Conservation (phyloP, 2,888 invertebrate genomes). For the Acanthosepion pharaonis region DNA sequence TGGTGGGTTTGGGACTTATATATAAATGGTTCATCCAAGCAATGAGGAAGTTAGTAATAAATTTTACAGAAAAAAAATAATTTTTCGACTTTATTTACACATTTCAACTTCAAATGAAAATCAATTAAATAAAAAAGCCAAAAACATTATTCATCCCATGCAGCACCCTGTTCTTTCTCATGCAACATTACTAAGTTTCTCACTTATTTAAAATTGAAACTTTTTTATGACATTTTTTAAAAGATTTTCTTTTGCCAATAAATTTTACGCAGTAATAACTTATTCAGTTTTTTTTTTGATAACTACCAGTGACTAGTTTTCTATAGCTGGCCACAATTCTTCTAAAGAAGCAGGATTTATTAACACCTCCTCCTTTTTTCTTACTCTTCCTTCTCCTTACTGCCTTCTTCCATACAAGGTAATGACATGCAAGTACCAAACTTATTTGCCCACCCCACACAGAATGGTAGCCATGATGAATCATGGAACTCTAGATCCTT, state of each 20-base stretch:
- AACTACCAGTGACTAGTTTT: neutral
- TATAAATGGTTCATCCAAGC: neutral
- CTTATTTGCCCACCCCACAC: neutral
- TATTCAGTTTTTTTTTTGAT: neutral
- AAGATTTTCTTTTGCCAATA: neutral
- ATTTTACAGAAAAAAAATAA: neutral
- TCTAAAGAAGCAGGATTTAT: neutral
- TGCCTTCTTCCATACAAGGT: slow-evolving; percentile 33
- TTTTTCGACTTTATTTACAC: neutral
- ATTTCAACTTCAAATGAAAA: neutral
- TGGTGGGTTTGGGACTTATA: neutral
- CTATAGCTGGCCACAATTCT: neutral
- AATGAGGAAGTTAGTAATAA: neutral
- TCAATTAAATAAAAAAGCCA: neutral
- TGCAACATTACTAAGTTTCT: neutral
- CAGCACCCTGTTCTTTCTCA: no score
- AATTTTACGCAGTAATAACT: neutral
- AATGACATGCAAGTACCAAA: slow-evolving; percentile 33
- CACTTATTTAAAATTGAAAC: neutral
- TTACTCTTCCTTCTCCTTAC: neutral
- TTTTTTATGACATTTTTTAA: neutral
- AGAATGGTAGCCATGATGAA: neutral
- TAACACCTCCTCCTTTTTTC: neutral
- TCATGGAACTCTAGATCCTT: neutral
- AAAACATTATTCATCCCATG: no score